Conservation (phyloP, 2,113 vertebrate species). For the Notechis scutatus region DNA sequence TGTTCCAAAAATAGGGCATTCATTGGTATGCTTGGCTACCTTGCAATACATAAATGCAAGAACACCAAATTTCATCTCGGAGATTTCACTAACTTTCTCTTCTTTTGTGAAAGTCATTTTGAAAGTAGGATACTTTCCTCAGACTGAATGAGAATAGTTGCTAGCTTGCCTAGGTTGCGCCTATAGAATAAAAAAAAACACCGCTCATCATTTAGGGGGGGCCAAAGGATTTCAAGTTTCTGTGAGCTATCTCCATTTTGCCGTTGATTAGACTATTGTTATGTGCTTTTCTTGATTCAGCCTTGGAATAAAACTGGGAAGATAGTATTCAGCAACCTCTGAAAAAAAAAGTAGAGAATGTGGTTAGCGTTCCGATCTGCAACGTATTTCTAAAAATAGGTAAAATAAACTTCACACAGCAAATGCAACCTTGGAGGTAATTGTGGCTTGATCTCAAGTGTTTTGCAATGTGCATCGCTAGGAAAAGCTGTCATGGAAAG, state of each 20-base stretch:
- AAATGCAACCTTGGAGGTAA: background rate
- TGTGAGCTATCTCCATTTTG: background rate
- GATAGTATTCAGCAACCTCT: background rate
- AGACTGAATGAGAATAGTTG: background rate
- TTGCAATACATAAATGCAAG: background rate
- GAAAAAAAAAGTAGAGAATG: background rate
- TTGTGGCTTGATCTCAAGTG: background rate
- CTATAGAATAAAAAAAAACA: background rate
- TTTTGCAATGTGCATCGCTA: background rate
- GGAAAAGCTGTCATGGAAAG: background rate
- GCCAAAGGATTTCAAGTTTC: background rate
- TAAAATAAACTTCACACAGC: background rate
- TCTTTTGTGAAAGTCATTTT: background rate
- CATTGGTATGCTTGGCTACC: background rate
- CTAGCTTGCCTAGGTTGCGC: background rate
- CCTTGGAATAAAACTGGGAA: background rate
- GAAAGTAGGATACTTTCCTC: background rate
- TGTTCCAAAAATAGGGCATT: background rate
- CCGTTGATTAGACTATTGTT: background rate
- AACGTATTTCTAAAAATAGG: background rate
- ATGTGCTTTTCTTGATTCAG: background rate
- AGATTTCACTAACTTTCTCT: background rate
- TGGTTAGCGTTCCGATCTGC: background rate
- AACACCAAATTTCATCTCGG: background rate
- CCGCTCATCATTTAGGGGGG: background rate